These are phyloP conservation scores for Oscheius myriophilus DNA, from an alignment of 2,888 invertebrate species.

Conservation along the genomic window DNA sequence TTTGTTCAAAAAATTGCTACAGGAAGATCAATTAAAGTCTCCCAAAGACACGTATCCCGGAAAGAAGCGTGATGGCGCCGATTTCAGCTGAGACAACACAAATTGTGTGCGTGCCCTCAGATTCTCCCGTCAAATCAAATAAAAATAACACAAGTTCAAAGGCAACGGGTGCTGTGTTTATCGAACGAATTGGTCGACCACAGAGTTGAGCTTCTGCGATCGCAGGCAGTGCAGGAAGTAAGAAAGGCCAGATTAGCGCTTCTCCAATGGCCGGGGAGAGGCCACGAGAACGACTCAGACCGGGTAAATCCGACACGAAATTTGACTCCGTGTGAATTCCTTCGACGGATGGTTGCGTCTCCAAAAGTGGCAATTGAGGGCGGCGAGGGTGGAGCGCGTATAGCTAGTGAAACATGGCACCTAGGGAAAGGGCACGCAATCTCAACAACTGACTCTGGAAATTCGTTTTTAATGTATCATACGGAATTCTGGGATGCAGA, in stretches of 20 bases:
- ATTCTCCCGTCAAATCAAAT: slow-evolving; percentile 21
- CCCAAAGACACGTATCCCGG: neutral
- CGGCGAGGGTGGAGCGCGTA: slow-evolving; percentile 27
- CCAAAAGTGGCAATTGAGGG: slow-evolving; percentile 25
- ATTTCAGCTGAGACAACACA: slow-evolving; percentile 30
- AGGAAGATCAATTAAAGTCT: too few relatives aligned
- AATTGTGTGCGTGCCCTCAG: slow-evolving; percentile 24
- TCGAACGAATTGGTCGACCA: neutral
- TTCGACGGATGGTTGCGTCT: slow-evolving; percentile 13
- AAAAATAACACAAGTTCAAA: slow-evolving; percentile 21
- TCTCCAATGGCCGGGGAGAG: neutral
- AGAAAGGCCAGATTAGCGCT: neutral
- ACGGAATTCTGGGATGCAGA: neutral
- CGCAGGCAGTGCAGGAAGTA: slow-evolving; percentile 12
- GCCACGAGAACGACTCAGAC: slow-evolving; percentile 26
- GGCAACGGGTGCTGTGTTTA: slow-evolving; percentile 6
- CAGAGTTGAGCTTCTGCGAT: neutral
- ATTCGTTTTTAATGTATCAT: too few relatives aligned
- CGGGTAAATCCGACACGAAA: slow-evolving; percentile 26
- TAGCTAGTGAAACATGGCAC: slow-evolving; percentile 26
- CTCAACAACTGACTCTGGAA: too few relatives aligned
- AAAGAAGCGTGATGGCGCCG: neutral
- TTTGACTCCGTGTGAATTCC: slow-evolving; percentile 7
- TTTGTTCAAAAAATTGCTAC: too few relatives aligned
- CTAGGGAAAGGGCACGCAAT: too few relatives aligned